Conservation (phyloP, 2,113 vertebrate genomes). For the Miniopterus natalensis region DNA sequence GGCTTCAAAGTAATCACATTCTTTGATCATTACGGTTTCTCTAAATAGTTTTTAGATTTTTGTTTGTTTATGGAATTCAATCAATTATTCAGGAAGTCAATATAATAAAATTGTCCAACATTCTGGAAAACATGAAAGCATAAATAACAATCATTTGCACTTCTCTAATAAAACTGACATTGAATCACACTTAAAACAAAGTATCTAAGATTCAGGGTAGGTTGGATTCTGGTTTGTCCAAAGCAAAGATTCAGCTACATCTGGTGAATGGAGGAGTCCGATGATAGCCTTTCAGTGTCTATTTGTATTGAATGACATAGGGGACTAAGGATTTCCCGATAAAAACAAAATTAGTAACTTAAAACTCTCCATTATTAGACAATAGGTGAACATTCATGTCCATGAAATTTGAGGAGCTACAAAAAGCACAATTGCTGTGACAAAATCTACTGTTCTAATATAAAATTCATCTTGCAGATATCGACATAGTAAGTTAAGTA, state of each 20-base stretch:
- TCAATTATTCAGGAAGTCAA: constrained; percentile 2
- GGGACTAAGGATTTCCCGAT: background rate
- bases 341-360: constrained; percentile 25
- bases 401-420: background rate
- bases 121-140: background rate
- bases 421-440: background rate
- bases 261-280: background rate
- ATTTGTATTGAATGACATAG: background rate
- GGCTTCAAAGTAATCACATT: background rate
- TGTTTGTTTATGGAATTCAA: background rate
- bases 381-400: background rate
- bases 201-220: background rate
- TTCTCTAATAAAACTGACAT: background rate
- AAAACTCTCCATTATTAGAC: background rate
- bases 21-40: constrained; percentile 8
- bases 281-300: background rate
- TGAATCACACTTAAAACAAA: background rate
- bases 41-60: background rate
- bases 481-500: background rate
- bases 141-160: constrained; percentile 2
- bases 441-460: background rate
- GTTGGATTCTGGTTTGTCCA: background rate
- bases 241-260: background rate
- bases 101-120: background rate
- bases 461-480: background rate